Evolutionary conservation across 2,888 invertebrate species (phyloP).

Genomic region (Gordius sp.): DNA sequence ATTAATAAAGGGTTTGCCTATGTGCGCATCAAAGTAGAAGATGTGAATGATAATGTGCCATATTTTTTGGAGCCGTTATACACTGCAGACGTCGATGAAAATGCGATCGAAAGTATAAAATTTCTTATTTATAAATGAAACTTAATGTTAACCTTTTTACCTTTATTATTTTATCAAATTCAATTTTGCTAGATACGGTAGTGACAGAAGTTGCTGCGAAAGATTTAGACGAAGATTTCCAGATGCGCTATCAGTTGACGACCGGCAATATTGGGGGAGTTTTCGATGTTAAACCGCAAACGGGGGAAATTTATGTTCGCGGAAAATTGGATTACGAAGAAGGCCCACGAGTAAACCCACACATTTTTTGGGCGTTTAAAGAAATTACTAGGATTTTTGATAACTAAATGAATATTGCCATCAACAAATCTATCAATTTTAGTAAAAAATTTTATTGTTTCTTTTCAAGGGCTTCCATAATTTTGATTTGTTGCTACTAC

Average conservation of each 20-base stretch:
- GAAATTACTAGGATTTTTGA: no score
- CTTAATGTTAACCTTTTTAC: neutral
- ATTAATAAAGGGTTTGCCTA: neutral
- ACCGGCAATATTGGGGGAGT: constrained; percentile 94
- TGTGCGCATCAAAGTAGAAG: constrained; percentile 32
- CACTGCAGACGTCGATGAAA: constrained; percentile 80
- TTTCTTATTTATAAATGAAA: no score
- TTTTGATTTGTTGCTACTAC: no score
- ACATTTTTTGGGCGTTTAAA: no score
- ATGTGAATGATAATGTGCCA: constrained; percentile 25
- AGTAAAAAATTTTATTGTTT: neutral
- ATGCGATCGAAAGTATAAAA: constrained; percentile 35
- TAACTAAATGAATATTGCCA: no score
- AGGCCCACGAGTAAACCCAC: constrained; percentile 61
- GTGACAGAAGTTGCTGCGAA: constrained; percentile 79
- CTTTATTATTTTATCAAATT: neutral
- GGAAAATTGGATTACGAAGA: constrained; percentile 88
- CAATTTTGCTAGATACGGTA: constrained; percentile 55
- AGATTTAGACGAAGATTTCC: constrained; percentile 93
- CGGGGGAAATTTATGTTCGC: constrained; percentile 88
- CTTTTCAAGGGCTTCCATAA: no score
- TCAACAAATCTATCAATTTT: neutral
- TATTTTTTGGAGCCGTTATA: constrained; percentile 48
- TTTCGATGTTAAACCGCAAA: constrained; percentile 89
- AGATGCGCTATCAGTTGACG: constrained; percentile 96